A percentile compares a stretch with the other conserved stretches of the same genome.
These are phyloP conservation scores for Eupleurogrammus muticus DNA, from an alignment of 2,797 vertebrate genomes.

Conservation along the genomic window DNA sequence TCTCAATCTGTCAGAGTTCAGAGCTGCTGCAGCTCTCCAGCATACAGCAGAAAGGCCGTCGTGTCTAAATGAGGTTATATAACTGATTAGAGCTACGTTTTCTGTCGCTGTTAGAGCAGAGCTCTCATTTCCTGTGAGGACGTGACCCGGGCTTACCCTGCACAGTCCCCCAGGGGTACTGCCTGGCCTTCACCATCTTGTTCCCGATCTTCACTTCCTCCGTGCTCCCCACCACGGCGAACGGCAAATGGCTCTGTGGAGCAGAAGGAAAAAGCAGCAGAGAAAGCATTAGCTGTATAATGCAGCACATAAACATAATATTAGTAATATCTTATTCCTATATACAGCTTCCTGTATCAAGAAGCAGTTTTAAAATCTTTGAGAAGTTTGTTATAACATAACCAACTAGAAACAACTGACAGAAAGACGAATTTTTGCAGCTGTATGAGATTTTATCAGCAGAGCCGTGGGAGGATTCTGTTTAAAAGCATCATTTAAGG, in stretches of 20 bases:
- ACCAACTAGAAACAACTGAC: slow-evolving; percentile 1
- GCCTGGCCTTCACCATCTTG: slow-evolving; percentile 98
- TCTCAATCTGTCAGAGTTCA: slow-evolving; percentile 10
- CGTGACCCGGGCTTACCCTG: slow-evolving; percentile 88
- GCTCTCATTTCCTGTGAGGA: slow-evolving; percentile 75
- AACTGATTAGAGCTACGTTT: slow-evolving; percentile 50
- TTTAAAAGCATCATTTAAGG: slow-evolving; percentile 27
- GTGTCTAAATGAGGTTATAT: slow-evolving; percentile 57
- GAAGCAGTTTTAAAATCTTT: not conserved
- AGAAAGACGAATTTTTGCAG: not conserved
- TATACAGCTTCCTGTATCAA: too few species aligned
- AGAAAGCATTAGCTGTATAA: too few species aligned
- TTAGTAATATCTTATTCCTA: too few species aligned
- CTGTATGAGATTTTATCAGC: slow-evolving; percentile 6
- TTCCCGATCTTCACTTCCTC: slow-evolving; percentile 99
- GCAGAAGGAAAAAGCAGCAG: slow-evolving; percentile 3
- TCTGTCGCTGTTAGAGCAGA: slow-evolving; percentile 26
- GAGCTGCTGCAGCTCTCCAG: slow-evolving; percentile 19
- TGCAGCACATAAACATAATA: too few species aligned
- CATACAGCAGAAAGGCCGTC: slow-evolving; percentile 14
- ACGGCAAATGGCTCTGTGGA: slow-evolving; percentile 95
- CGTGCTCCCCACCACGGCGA: slow-evolving; percentile 97
- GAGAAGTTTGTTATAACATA: not conserved
- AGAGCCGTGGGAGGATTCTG: slow-evolving; percentile 1
- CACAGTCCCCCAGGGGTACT: slow-evolving; percentile 99